Evolutionary conservation across 1,140 invertebrate species (phyloP).

Genomic region (Euschistus heros): DNA sequence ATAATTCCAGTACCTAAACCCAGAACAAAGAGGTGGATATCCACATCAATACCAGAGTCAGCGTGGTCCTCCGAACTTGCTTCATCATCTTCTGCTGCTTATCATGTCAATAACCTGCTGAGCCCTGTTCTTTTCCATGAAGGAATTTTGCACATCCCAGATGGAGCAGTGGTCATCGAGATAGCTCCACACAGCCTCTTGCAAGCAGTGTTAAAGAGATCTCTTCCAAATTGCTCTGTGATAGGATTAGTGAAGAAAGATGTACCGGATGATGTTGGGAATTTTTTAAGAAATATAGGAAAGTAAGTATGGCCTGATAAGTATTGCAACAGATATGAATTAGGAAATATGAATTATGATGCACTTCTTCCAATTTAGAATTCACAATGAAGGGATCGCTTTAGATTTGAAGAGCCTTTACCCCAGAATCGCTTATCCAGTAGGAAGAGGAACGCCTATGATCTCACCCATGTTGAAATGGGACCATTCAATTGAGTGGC

Average conservation of each 20-base stretch:
- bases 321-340: too few relatives aligned
- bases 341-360: too few relatives aligned
- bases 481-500: conserved; percentile 79
- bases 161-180: conserved; percentile 81
- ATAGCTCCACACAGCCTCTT: conserved; percentile 85
- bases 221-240: conserved; percentile 50
- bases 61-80: conserved; percentile 70
- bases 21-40: conserved; percentile 75
- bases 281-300: conserved; percentile 59
- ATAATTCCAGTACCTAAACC: conserved; percentile 70
- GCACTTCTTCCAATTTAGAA: conserved; percentile 36
- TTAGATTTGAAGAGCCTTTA: conserved; percentile 64
- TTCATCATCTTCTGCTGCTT: conserved; percentile 73
- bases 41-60: conserved; percentile 76
- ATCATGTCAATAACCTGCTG: conserved; percentile 92
- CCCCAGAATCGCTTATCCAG: conserved; percentile 65
- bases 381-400: conserved; percentile 69
- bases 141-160: conserved; percentile 70
- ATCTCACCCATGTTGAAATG: conserved; percentile 73
- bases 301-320: conserved; percentile 44
- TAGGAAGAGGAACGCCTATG: conserved; percentile 82
- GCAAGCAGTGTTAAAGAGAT: conserved; percentile 75
- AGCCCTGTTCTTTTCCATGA: conserved; percentile 73
- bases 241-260: conserved; percentile 63
- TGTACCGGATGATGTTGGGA: conserved; percentile 51